These are phyloP conservation scores for Hyla sarda DNA, from an alignment of 2,113 vertebrate species.

Conservation along the genomic window DNA sequence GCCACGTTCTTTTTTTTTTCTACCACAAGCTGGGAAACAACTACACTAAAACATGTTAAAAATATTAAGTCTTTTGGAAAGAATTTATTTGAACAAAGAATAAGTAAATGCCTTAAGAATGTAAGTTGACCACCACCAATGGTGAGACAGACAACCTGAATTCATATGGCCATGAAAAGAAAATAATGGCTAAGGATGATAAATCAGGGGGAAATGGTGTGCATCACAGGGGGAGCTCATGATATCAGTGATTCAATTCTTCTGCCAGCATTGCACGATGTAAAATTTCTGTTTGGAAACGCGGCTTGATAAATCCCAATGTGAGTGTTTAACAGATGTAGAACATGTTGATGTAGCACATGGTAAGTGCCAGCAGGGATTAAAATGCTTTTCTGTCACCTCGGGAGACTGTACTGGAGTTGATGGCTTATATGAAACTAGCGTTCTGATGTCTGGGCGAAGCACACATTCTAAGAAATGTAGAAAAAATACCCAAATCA, in stretches of 20 bases:
- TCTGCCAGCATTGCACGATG: conserved; percentile 39
- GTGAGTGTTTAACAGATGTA: conserved; percentile 53
- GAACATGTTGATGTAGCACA: conserved; percentile 37
- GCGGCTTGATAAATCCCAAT: conserved; percentile 42
- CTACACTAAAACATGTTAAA: conserved; percentile 21
- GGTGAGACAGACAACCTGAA: conserved; percentile 49
- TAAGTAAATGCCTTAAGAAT: conserved; percentile 46
- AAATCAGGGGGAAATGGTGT: conserved; percentile 27
- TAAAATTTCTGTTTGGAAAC: conserved; percentile 5
- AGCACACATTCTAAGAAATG: conserved; percentile 4
- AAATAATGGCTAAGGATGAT: conserved; percentile 38
- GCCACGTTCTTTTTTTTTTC: conserved; percentile 42
- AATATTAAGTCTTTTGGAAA: conserved; percentile 47
- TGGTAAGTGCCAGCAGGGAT: conserved; percentile 37
- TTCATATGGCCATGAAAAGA: conserved; percentile 42
- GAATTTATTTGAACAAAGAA: conserved; percentile 50
- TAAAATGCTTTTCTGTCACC: conserved; percentile 47
- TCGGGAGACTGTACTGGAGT: conserved; percentile 25
- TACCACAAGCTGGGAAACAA: conserved; percentile 51
- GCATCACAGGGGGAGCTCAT: conserved; percentile 22
- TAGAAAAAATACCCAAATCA: not conserved
- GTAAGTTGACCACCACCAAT: conserved; percentile 51
- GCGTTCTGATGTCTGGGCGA: not conserved
- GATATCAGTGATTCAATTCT: conserved; percentile 37
- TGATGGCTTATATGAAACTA: conserved; percentile 17